phyloP scores from a whole-genome alignment of 2,113 vertebrate species.

The Phainopepla nitens region DNA sequence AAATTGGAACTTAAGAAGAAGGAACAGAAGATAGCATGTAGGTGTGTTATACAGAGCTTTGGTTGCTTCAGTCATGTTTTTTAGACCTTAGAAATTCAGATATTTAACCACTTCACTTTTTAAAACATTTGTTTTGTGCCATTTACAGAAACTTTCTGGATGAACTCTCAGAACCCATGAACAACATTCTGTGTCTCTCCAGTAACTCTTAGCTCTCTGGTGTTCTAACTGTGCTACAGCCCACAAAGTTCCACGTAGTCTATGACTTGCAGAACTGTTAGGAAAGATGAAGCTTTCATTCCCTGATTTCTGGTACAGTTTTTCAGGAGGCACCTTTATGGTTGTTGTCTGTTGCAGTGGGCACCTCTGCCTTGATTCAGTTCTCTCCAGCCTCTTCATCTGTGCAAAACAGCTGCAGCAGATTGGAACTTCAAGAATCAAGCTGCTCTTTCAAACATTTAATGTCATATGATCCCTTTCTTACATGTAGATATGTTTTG shows the following conservation, averaged over 20 bases:
- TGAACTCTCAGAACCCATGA: neutral
- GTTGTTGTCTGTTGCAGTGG: neutral
- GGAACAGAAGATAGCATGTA: conserved; percentile 25
- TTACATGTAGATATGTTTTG: fast-evolving
- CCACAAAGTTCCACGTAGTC: neutral
- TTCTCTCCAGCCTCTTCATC: neutral
- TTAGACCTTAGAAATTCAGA: conserved; percentile 25
- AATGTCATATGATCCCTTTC: neutral
- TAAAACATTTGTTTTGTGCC: neutral
- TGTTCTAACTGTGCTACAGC: neutral
- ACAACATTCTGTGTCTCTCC: neutral
- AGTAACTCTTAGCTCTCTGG: neutral
- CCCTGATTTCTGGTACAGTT: neutral
- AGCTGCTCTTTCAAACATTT: neutral
- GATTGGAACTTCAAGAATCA: neutral
- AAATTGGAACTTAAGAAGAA: conserved; percentile 59
- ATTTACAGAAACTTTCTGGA: neutral
- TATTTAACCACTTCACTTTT: conserved; percentile 32
- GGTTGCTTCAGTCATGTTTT: conserved; percentile 42
- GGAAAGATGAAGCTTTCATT: neutral
- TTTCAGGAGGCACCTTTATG: neutral
- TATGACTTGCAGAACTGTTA: neutral
- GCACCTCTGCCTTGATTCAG: neutral
- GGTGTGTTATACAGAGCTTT: conserved; percentile 21
- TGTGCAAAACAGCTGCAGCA: neutral